Evolutionary conservation across 2,888 invertebrate genomes (phyloP), one percentile per base, ranked within the genome.

Genomic region (Willowsia nigromaculata): DNA sequence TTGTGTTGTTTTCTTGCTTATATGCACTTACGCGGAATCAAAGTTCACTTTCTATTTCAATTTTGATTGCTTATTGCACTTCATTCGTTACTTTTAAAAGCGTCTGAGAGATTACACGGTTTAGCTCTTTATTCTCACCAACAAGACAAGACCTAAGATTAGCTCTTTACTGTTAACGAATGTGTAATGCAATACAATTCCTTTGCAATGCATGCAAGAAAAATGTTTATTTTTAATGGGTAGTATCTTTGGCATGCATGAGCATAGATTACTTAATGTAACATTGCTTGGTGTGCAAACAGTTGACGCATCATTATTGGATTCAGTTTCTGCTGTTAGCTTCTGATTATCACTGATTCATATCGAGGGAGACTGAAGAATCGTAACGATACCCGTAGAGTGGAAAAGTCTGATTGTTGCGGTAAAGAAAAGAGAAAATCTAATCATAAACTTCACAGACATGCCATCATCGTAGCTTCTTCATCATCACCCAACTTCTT

Each of bases 1-100:
- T 3, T 62, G 59, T 59, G 59, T 27, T 4, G 25, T 27, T 56
- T 18, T 22, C 30, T 25, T 13, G 27, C 2, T 4, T 13, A 22
- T 3, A 27, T 30, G 2, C 30, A 15, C 13, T n/a, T 65, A 1
- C 65, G 3, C 15, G n/a, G 30, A n/a, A 65, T 33, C 27, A 65
- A 65, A 65, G 65, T 65, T 33, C 65, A 65, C 65, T 65, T 65
- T 65, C 33, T 33, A n/a, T 30, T 33, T 33, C n/a, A 33, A 33
- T 27, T n/a, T 65, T 65, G 22, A 7, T 18, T 50, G 18, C 18
- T n/a, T n/a, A 65, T 33, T 30, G 7, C 11, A 33, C 18, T 65
- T 25, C 27, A 4, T 1, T 13, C 13, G 62, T 33, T 33, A 33
- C 33, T 33, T 30, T 65, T 65, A n/a, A 33, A 65, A 33, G 1